Base-by-base conservation (phyloP, 2,888 invertebrate genomes). In the Endomychus coccineus region DNA sequence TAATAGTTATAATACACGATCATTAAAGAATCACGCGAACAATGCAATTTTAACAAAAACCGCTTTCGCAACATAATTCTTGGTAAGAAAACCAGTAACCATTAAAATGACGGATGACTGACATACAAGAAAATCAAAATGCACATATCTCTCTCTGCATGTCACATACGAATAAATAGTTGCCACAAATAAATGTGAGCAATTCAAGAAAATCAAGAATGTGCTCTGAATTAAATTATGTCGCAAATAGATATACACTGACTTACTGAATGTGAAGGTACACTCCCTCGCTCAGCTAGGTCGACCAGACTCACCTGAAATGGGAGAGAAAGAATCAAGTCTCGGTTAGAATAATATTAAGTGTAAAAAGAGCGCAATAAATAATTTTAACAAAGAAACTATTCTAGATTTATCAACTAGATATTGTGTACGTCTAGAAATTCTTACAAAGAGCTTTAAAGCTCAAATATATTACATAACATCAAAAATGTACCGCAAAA, bases 101-200 rank as follows among this genome's bases (percentile, higher is more conserved):
- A 58, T 58, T 60, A 60, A 59, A 51, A 58, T 60, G 59, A 59
- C 51, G 55, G 48, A 60, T 54, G 53, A 36, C 44, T 41, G 51
- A 43, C 50, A 48, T 49, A 51, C 45, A 54, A 50, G 52, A 54
- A 55, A 59, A 56, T 58, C 58, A 58, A 57, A 59, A 58, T 55
- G 57, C 55, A 53, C 59, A 58, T 59, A 54, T 54, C 55, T 55
- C 51, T 49, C 49, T 51, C 54, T 55, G 54, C 55, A 56, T 55
- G 58, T 57, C 55, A 50, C 53, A 44, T 44, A 48, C 44, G 44
- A 48, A 51, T 52, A 50, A 51, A 52, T 51, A 44, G 44, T 40
- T 37, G 48, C 48, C 36, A 45, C 49, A 47, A 54, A 55, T 54
- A 53, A 48, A 54, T 55, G 51, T 43, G 41, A 45, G 51, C 52